Percentiles rank a stretch among this genome's conserved stretches.
Evolutionary conservation across 2,888 invertebrate species (phyloP).

Genomic region (Balanococcus diminutus): DNA sequence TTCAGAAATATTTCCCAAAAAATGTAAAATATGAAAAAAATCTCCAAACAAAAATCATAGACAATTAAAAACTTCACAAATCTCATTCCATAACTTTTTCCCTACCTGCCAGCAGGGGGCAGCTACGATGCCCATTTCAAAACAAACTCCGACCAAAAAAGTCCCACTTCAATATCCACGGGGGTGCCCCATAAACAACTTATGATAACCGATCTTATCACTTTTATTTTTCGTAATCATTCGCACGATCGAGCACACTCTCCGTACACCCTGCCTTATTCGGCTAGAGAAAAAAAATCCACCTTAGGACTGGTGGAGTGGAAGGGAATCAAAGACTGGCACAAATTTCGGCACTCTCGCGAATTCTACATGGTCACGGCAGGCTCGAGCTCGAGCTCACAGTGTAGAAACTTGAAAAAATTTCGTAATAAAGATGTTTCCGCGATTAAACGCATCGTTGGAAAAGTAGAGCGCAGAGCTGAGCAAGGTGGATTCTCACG

Average conservation of each 20-base stretch:
- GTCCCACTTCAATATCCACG: too few relatives aligned
- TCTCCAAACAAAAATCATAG: too few relatives aligned
- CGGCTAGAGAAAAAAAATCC: not conserved
- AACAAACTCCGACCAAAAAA: too few relatives aligned
- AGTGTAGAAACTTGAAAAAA: not conserved
- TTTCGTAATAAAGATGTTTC: slow-evolving; percentile 22
- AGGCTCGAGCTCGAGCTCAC: not conserved
- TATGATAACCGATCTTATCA: not conserved
- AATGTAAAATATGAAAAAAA: too few relatives aligned
- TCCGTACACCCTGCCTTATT: not conserved
- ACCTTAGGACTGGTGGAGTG: not conserved
- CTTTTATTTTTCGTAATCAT: not conserved
- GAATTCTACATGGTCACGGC: not conserved
- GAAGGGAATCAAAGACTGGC: not conserved
- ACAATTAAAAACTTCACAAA: too few relatives aligned
- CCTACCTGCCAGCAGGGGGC: too few relatives aligned
- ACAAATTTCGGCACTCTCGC: not conserved
- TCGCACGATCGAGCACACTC: not conserved
- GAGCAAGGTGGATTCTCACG: slow-evolving; percentile 5
- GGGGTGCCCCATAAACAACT: not conserved
- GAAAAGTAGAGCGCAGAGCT: not conserved
- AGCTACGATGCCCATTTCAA: too few relatives aligned
- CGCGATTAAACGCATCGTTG: not conserved
- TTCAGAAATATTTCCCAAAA: too few relatives aligned
- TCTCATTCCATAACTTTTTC: too few relatives aligned